Evolutionary conservation across 1,140 invertebrate species (phyloP), one percentile per base, ranked within the genome.

Genomic region (Lamellibrachia luymesi): DNA sequence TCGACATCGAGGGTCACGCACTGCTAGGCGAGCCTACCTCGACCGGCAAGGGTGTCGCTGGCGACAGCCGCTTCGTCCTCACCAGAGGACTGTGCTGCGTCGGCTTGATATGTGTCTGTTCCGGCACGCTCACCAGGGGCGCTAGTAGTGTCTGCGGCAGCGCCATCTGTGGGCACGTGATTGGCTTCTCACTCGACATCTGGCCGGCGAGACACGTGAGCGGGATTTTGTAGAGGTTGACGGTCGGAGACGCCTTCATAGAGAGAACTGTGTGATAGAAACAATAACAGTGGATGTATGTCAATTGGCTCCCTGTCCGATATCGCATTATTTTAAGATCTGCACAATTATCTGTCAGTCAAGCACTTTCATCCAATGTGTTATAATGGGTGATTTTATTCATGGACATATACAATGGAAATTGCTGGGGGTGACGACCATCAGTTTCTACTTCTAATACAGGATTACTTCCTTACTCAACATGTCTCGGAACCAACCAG

Each of bases 191-290:
- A 10, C 94, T 93, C 22, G 94, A 64, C 90, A 95, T 95, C 92
- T 96, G 95, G 50, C 95, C 95, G 50, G 95, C 94, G 92, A 96
- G 94, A 93, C 95, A 96, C 38, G 95, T 94, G 13, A 95, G 93
- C 1, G 95, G 95, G 92, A 96, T 96, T 92, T 95, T 96, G 93
- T 95, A 96, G 90, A 96, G 94, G 92, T 94, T 94, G 94, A 91
- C 17, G 10, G 91, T 49, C 91, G 91, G 38, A 4, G 91, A 91
- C 91, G 91, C 22, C 91, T 80, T 80, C 13, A 22, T 80, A 10
- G 64, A 80, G 13, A 22, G 64, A 80, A 80, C 64, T 80, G 64
- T 38, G 38, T 38, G 64, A 80, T 2, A 80, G 64, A 80, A 10
- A 80, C 13, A 80, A 1, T 38, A 38, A 38, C 0, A 38, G 38